A percentile compares a stretch with the other conserved stretches of the same genome.
These are phyloP conservation scores for Hypocryptadius cinnamomeus DNA, from an alignment of 2,113 vertebrate species.

Conservation along the genomic window DNA sequence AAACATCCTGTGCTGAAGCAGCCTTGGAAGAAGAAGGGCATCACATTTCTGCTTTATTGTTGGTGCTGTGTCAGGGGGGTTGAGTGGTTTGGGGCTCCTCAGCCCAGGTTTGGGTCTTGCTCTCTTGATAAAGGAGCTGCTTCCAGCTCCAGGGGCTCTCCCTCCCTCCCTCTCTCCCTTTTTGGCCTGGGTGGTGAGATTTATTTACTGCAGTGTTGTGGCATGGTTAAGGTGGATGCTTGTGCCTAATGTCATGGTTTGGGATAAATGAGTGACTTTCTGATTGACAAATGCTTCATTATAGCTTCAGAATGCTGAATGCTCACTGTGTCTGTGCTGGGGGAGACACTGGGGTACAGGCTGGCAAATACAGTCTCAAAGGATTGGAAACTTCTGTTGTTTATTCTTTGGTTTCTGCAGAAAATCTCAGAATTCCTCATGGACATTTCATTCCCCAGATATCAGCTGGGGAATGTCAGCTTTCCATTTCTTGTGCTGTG, in stretches of 20 bases:
- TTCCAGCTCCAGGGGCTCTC: neutral
- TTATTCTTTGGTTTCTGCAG: neutral
- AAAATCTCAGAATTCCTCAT: neutral
- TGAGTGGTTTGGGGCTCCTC: neutral
- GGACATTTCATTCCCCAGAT: neutral
- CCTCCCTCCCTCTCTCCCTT: neutral
- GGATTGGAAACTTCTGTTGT: fast-evolving
- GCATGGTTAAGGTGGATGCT: neutral
- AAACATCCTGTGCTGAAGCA: neutral
- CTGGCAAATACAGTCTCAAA: neutral
- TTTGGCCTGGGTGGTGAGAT: neutral
- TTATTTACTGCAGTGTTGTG: neutral
- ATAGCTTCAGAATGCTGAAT: neutral
- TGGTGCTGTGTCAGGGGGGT: neutral
- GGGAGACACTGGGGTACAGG: neutral
- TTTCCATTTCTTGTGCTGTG: neutral
- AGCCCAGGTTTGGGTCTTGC: neutral
- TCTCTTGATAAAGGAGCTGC: neutral
- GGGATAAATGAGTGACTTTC: neutral
- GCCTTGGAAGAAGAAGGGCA: neutral
- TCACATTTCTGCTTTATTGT: neutral
- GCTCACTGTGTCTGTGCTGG: neutral
- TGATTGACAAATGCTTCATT: neutral
- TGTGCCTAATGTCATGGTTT: neutral
- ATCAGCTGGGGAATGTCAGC: neutral